Evolutionary conservation across 2,113 vertebrate species (phyloP), one percentile per base, ranked within the genome.

Genomic region (Choloepus hoffmanni): DNA sequence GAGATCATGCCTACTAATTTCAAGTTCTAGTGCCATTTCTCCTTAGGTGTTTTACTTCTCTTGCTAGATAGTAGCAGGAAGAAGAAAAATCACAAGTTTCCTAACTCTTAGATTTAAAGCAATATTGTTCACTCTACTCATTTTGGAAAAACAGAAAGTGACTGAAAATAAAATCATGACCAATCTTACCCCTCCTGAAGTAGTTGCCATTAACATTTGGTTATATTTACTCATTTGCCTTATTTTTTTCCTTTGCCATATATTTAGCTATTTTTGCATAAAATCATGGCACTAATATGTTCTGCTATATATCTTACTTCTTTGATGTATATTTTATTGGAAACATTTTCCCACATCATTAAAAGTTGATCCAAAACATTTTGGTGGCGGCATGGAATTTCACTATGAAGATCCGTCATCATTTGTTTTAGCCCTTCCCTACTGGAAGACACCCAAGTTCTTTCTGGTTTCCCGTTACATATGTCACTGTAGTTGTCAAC

Each of bases 221-320:
- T 65, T 94, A 30, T 28, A 24, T 74, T 95, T 65, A 63, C 28
- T 91, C 58, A 58, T 12, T 40, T 23, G n/a, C 43, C 24, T 50
- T 60, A 58, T 58, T 19, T 58, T 21, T 68, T 58, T 53, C 5
- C 14, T 62, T 8, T 36, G 77, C 95, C 48, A 63, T 48, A 53
- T 63, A 67, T 53, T 91, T 93, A 89, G 53, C n/a, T 50, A 68
- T 87, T 89, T 94, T 88, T 90, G 13, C 65, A 94, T 45, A 94
- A 79, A 74, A 48, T 53, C 82, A 1, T 33, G 28, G 74, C 85
- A n/a, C 70, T 33, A 15, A 14, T 92, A 30, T 58, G 48, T 36
- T 84, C 36, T 45, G 13, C 43, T 70, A 82, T 50, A 45, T 8
- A 68, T 67, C 43, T 86, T 33, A 85, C 53, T 78, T 89, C 43